Conservation (phyloP, 2,797 vertebrate genomes). For the Bradypus variegatus region DNA sequence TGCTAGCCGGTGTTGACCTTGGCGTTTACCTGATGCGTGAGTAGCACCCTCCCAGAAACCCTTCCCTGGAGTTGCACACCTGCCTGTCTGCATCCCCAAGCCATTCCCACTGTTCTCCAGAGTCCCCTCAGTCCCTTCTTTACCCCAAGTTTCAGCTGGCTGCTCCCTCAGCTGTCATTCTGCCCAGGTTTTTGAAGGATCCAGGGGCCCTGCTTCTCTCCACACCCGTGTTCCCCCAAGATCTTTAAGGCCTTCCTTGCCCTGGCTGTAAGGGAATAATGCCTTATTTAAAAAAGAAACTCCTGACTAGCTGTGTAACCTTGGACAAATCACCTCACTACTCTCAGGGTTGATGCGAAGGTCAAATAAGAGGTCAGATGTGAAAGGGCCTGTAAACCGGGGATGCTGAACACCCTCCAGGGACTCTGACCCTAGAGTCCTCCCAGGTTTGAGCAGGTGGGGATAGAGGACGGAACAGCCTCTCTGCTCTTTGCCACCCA, state of each 20-base stretch:
- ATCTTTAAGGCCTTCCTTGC: not conserved
- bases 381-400: not conserved
- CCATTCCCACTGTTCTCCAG: not conserved
- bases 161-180: not conserved
- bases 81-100: not conserved
- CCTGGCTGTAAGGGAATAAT: constrained; percentile 2
- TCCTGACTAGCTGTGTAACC: not conserved
- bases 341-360: not conserved
- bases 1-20: constrained; percentile 83
- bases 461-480: not conserved
- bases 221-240: not conserved
- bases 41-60: constrained; percentile 47
- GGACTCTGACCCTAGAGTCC: not conserved
- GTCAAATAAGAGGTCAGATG: constrained; percentile 26
- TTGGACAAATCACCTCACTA: constrained; percentile 8
- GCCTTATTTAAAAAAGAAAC: not conserved
- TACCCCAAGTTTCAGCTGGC: not conserved
- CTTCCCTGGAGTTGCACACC: not conserved
- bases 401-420: not conserved
- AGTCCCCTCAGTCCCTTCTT: not conserved
- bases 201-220: not conserved
- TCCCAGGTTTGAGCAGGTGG: constrained; percentile 28
- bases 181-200: constrained; percentile 8
- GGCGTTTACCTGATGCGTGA: constrained; percentile 86
- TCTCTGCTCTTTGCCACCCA: not conserved